Evolutionary conservation across 2,113 vertebrate species (phyloP).

Genomic region (Coracopsis vasa): DNA sequence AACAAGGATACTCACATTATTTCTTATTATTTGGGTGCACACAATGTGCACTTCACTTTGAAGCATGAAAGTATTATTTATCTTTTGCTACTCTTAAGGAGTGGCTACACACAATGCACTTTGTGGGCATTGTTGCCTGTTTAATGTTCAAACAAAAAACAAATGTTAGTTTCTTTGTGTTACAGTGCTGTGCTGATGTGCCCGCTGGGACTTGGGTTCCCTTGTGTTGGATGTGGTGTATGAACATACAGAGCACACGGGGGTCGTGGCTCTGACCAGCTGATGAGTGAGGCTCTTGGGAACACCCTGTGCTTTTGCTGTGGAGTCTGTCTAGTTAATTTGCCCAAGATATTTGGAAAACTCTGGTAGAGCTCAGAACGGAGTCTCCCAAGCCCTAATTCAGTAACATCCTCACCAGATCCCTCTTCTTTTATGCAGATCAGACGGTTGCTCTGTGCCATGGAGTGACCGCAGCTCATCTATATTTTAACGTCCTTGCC

Average conservation of each 20-base stretch:
- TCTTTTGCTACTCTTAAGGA: slow-evolving; percentile 31
- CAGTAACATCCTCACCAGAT: neutral
- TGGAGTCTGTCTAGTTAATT: neutral
- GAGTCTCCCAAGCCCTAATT: neutral
- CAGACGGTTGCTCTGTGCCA: neutral
- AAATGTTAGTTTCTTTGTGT: neutral
- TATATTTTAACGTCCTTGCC: neutral
- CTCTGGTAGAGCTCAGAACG: neutral
- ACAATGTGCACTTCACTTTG: slow-evolving; percentile 57
- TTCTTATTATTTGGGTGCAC: slow-evolving; percentile 63
- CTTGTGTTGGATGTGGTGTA: neutral
- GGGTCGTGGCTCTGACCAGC: neutral
- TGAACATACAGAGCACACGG: neutral
- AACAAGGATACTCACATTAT: slow-evolving; percentile 60
- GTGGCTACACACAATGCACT: slow-evolving; percentile 7
- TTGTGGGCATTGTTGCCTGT: slow-evolving; percentile 26
- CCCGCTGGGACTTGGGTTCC: neutral
- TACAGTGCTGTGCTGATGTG: neutral
- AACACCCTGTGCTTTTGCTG: neutral
- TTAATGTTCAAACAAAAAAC: slow-evolving; percentile 45
- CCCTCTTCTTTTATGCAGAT: neutral
- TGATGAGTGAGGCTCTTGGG: neutral
- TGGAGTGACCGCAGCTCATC: fast-evolving
- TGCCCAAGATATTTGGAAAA: neutral
- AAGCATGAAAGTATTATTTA: slow-evolving; percentile 64